Evolutionary conservation across 2,113 vertebrate species (phyloP).

Genomic region (Neodon shergylaensis): DNA sequence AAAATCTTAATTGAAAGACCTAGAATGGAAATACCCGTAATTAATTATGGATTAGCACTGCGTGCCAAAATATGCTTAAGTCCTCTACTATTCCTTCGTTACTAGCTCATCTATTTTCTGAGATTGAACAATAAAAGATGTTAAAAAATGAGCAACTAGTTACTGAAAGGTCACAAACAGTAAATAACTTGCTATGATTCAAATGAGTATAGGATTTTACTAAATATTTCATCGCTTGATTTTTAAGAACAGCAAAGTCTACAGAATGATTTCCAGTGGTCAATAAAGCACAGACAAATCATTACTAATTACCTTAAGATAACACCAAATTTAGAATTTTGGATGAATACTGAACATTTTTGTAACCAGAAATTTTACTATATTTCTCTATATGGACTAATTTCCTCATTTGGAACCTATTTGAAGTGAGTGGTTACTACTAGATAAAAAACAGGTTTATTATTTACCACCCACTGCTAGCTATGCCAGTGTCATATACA

Average conservation of each 20-base stretch:
- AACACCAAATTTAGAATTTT: neutral
- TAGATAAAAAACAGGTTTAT: neutral
- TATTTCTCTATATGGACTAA: neutral
- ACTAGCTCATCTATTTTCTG: neutral
- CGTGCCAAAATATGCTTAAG: constrained; percentile 19
- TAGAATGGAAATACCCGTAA: neutral
- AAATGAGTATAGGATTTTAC: neutral
- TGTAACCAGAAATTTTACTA: neutral
- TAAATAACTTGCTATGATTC: constrained; percentile 32
- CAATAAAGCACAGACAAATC: constrained; percentile 31
- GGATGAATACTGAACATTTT: neutral
- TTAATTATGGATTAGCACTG: neutral
- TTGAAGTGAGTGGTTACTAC: neutral
- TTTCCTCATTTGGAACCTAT: neutral
- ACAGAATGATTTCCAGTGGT: constrained; percentile 23
- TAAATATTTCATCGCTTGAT: constrained; percentile 17
- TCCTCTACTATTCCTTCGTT: constrained; percentile 3
- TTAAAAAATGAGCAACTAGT: neutral
- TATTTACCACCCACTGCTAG: constrained; percentile 7
- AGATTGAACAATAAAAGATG: constrained; percentile 3
- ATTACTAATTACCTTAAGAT: constrained; percentile 14
- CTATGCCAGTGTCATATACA: neutral
- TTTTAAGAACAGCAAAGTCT: constrained; percentile 33
- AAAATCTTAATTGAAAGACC: neutral
- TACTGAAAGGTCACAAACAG: neutral